phyloP scores from a whole-genome alignment of 2,113 vertebrate species.

The Gila orcuttii region DNA sequence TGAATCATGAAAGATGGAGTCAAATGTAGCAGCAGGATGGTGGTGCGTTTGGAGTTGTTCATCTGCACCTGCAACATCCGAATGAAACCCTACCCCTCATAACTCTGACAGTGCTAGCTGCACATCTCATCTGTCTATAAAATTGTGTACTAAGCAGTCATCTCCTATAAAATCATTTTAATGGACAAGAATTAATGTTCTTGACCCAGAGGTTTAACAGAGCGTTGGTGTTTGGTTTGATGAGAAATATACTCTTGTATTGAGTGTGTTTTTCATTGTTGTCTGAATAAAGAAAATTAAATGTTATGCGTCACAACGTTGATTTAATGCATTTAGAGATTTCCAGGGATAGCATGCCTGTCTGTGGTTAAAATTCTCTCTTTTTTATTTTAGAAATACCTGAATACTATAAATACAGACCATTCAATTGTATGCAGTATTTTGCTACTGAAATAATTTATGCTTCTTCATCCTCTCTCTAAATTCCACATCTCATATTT shows the following conservation, averaged over 20 bases:
- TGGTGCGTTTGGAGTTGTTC: neutral
- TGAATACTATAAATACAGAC: slow-evolving; percentile 69
- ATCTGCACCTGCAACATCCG: slow-evolving; percentile 38
- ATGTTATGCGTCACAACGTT: slow-evolving; percentile 41
- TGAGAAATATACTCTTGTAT: slow-evolving; percentile 7
- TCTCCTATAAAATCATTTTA: slow-evolving; percentile 24
- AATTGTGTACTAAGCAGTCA: slow-evolving; percentile 1
- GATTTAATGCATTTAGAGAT: slow-evolving; percentile 46
- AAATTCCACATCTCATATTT: slow-evolving; percentile 33
- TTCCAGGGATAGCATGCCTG: slow-evolving; percentile 45
- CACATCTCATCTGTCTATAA: slow-evolving; percentile 21
- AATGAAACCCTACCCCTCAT: slow-evolving; percentile 1
- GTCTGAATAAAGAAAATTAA: slow-evolving; percentile 38
- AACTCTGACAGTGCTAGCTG: neutral
- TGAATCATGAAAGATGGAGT: neutral
- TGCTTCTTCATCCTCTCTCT: slow-evolving; percentile 43
- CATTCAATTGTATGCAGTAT: slow-evolving; percentile 72
- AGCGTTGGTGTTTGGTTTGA: slow-evolving; percentile 6
- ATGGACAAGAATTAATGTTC: slow-evolving; percentile 14
- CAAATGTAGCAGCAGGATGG: neutral
- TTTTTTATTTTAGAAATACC: slow-evolving; percentile 34
- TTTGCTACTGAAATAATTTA: slow-evolving; percentile 68
- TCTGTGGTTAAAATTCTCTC: slow-evolving; percentile 34
- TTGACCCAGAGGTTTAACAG: slow-evolving; percentile 17
- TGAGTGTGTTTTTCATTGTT: slow-evolving; percentile 30